phyloP scores from a whole-genome alignment of 2,888 invertebrate species.

The Anarsia innoxiella region DNA sequence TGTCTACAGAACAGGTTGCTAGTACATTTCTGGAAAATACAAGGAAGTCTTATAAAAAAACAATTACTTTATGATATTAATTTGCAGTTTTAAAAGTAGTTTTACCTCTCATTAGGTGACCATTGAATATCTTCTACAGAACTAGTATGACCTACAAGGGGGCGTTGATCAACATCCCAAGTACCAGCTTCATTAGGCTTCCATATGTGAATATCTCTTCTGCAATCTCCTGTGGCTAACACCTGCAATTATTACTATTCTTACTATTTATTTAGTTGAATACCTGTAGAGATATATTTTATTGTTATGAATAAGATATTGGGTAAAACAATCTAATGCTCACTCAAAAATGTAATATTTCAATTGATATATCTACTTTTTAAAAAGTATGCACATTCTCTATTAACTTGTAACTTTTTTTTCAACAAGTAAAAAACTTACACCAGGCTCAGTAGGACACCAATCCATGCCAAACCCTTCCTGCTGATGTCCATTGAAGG shows the following conservation, averaged over 20 bases:
- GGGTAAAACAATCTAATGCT: slow-evolving; percentile 1
- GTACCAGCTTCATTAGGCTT: slow-evolving; percentile 82
- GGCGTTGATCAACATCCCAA: slow-evolving; percentile 94
- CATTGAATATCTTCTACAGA: slow-evolving; percentile 99
- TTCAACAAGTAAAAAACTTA: slow-evolving; percentile 50
- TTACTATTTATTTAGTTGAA: no score
- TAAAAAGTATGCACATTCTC: no score
- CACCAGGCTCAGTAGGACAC: slow-evolving; percentile 87
- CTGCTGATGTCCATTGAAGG: slow-evolving; percentile 92
- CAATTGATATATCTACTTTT: no score
- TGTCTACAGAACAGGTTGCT: slow-evolving; percentile 92
- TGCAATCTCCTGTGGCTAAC: slow-evolving; percentile 95
- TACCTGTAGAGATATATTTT: no score
- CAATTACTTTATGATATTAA: neutral
- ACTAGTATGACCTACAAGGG: slow-evolving; percentile 89
- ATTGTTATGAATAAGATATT: no score
- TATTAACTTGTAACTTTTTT: no score
- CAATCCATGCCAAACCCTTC: slow-evolving; percentile 98
- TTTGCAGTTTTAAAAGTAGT: neutral
- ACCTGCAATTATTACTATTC: no score
- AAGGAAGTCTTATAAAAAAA: no score
- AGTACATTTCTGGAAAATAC: slow-evolving; percentile 79
- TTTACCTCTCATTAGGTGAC: slow-evolving; percentile 93
- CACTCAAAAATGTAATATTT: no score
- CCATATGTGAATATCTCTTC: slow-evolving; percentile 96